Evolutionary conservation across 2,113 vertebrate genomes (phyloP).

Genomic region (Microcebus murinus): DNA sequence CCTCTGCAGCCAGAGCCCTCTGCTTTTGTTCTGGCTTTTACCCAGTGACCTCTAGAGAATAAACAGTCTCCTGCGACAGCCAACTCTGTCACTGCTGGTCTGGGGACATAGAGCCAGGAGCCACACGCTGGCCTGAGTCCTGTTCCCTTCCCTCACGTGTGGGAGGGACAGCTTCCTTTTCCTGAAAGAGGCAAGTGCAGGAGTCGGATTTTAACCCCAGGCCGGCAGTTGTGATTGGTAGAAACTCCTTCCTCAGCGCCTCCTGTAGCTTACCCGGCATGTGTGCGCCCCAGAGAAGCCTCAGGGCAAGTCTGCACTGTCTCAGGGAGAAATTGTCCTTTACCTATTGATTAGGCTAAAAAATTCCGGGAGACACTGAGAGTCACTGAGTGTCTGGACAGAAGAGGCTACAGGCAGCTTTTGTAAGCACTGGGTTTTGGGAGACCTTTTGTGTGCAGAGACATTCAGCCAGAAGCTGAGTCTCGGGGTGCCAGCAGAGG

Average conservation of each 20-base stretch:
- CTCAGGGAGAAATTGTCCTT: background rate
- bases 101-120: background rate
- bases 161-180: background rate
- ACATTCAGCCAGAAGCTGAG: background rate
- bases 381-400: background rate
- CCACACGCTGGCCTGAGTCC: background rate
- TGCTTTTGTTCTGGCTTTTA: background rate
- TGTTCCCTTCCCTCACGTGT: background rate
- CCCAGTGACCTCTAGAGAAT: accelerated
- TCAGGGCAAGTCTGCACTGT: background rate
- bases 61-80: background rate
- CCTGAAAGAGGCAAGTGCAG: background rate
- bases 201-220: background rate
- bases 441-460: accelerated
- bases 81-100: background rate
- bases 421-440: accelerated
- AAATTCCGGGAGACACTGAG: background rate
- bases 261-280: background rate
- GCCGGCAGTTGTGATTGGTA: accelerated
- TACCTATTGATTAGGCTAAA: background rate
- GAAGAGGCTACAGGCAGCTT: background rate
- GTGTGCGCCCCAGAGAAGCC: no score
- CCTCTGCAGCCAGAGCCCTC: background rate
- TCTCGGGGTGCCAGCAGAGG: background rate
- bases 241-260: background rate